Evolutionary conservation across 2,888 invertebrate genomes (phyloP), one percentile per base, ranked within the genome.

Genomic region (Willowsia nigromaculata): DNA sequence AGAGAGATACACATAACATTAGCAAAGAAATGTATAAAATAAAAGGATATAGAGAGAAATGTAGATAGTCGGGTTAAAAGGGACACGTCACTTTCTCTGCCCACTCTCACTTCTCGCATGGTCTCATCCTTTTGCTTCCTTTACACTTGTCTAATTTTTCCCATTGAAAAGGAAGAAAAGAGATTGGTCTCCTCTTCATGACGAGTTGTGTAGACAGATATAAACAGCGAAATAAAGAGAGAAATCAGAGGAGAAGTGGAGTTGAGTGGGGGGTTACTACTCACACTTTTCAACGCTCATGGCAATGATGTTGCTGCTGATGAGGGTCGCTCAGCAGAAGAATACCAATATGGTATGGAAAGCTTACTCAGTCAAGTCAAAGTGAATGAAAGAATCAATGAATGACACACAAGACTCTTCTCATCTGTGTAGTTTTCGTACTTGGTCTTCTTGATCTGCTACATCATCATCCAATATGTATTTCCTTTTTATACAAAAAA

Each of bases 91-190:
- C 37, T 84, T 56, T 56, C 68, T 25, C 9, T 53, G 22, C 74
- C 53, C 22, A 50, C 33, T 74, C 15, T 50, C 33, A 33, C 78
- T 62, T 68, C 37, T 18, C 47, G 22, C 53, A 37, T 37, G 22
- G 43, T 47, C 18, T 25, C 25, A 3, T 30, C 65, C 25, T 18
- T 33, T 33, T 53, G n/a, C 30, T 13, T 84, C 50, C n/a, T 43
- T 84, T 71, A 84, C 84, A 74, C 84, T 84, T 84, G 84, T 84
- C 74, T 84, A 50, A 68, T 68, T 56, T 84, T n/a, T 71, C 25
- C 47, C 50, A 50, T 53, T 33, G 83, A 83, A 83, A 74, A 65
- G 65, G 62, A 74, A 47, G 27, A 56, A 15, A 11, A 13, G n/a
- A 22, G 37, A 53, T 56, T 22, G 78, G 56, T 53, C 30, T n/a